These are phyloP conservation scores for Ceuthmochares aereus DNA, from an alignment of 2,113 vertebrate species.

Conservation along the genomic window DNA sequence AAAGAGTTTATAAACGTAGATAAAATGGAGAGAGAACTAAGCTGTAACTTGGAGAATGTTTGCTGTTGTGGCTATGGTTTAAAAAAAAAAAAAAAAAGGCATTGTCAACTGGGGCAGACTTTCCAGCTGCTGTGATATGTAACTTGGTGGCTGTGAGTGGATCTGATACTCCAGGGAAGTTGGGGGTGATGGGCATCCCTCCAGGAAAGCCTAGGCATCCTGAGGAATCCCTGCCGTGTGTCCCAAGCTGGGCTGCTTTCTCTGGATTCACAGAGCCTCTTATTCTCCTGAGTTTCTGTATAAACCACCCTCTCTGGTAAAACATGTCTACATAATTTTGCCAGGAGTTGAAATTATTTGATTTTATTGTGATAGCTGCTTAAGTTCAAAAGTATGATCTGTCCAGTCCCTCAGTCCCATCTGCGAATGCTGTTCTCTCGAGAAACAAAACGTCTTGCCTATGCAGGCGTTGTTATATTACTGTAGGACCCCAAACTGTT, in stretches of 20 bases:
- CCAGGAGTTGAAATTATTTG: not conserved
- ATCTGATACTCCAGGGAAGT: not conserved
- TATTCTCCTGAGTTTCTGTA: not conserved
- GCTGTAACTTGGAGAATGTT: not conserved
- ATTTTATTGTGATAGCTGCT: not conserved
- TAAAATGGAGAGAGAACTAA: not conserved
- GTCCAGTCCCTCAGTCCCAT: not conserved
- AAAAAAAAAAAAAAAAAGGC: rapidly evolving
- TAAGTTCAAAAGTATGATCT: not conserved
- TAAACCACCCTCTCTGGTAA: not conserved
- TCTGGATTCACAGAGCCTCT: not conserved
- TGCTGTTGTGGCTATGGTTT: not conserved
- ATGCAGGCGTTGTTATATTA: not conserved
- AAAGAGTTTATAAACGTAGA: not conserved
- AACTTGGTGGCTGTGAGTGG: not conserved
- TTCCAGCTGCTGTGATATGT: not conserved
- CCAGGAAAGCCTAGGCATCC: rapidly evolving
- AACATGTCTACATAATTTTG: not conserved
- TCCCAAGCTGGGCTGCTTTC: not conserved
- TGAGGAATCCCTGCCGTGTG: rapidly evolving
- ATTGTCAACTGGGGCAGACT: not conserved
- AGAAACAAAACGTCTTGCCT: not conserved
- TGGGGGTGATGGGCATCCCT: not conserved
- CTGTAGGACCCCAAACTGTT: too few relatives aligned
- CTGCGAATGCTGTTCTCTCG: not conserved